Base-by-base conservation (phyloP, 2,888 invertebrate species). In the Bombylius discolor region DNA sequence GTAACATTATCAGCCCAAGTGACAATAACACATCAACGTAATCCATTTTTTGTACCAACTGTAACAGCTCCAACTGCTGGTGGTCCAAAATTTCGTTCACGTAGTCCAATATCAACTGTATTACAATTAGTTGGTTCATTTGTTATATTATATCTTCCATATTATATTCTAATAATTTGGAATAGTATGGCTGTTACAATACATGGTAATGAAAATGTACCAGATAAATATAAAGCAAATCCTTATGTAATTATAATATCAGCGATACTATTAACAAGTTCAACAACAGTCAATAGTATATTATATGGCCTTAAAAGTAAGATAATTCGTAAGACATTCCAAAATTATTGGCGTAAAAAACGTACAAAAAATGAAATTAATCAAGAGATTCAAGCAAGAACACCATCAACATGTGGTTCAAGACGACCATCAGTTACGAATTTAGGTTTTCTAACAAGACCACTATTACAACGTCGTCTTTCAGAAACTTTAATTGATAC, bases 1-100 rank as follows among this genome's bases (percentile, higher is more conserved):
- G 88, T 89, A 47, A 89, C 89, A 0, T 71, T 89, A 53, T 87
- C 87, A 9, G 89, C 89, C 1, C 89, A 89, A 75, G 89, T 89
- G 61, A 87, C 87, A 51, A 87, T 88, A 64, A 88, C 87, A 0
- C 87, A 87, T 67, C 88, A 88, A 69, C 77, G 87, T 61, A 88
- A 88, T 66, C 88, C 88, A 9, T 87, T 88, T 69, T 81, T 83
- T 60, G 79, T 85, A 49, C 84, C 84, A 36, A 81, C 82, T 2
- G 81, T 83, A 3, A 83, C 83, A 1, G 78, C 81, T 13, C 77
- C 79, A 4, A 65, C 72, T 32, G 72, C 77, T 9, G 72, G 72
- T 11, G 76, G 76, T 11, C 77, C 75, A 46, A 76, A 76, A 62
- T 76, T 78, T 62, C 72, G 76, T 46, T 75, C 77, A 5, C 76